Evolutionary conservation across 2,797 vertebrate species (phyloP).

Genomic region (Sparus aurata): DNA sequence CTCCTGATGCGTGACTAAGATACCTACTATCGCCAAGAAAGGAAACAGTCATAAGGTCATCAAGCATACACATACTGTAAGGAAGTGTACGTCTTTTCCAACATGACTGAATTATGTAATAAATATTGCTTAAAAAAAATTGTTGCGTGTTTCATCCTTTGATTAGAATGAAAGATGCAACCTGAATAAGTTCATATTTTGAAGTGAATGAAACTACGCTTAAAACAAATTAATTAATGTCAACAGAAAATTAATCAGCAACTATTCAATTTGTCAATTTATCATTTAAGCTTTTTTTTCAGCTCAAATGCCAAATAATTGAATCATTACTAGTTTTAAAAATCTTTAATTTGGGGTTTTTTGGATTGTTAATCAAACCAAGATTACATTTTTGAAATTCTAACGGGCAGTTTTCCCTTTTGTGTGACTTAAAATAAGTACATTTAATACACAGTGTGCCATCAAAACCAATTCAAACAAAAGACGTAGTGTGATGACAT

Average conservation of each 20-base stretch:
- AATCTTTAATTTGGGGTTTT: neutral
- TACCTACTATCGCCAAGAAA: neutral
- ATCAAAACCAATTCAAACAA: no score
- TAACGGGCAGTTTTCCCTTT: neutral
- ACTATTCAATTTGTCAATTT: neutral
- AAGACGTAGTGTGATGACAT: no score
- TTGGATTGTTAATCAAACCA: neutral
- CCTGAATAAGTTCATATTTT: neutral
- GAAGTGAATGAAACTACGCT: neutral
- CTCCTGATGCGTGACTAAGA: neutral
- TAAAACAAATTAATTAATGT: neutral
- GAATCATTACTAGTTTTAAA: neutral
- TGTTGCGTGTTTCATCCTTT: rapidly evolving
- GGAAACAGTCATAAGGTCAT: neutral
- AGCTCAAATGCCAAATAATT: neutral
- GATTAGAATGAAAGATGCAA: neutral
- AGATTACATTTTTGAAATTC: no score
- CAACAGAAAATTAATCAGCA: neutral
- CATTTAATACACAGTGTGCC: no score
- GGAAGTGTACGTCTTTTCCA: neutral
- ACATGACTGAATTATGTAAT: neutral
- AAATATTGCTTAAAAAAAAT: neutral
- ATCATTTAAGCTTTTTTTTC: neutral
- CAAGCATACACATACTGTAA: neutral
- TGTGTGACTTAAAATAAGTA: neutral